Conservation (phyloP, 2,888 invertebrate genomes). For the Rutpela maculata region DNA sequence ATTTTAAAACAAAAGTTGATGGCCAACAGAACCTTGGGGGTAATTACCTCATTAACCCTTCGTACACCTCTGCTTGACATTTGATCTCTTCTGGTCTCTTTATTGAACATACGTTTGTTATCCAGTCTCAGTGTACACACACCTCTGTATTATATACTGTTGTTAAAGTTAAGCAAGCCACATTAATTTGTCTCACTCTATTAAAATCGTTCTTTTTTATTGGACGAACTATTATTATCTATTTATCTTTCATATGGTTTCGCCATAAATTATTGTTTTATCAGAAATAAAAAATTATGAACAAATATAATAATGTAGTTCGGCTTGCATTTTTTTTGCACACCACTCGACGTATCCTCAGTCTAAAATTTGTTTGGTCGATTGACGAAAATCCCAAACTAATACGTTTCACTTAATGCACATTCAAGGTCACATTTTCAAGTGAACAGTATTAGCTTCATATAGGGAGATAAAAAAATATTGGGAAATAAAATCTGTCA, state of each 20-base stretch:
- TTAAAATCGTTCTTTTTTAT: background rate
- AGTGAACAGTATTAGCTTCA: background rate
- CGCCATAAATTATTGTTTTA: conserved; percentile 27
- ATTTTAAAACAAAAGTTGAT: no score
- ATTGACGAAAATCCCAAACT: conserved; percentile 9
- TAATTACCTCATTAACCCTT: no score
- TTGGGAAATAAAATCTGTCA: background rate
- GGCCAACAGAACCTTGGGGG: no score
- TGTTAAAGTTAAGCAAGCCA: no score
- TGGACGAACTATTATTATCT: conserved; percentile 24
- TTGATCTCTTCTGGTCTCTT: no score
- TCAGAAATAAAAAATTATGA: conserved; percentile 25
- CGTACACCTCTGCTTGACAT: no score
- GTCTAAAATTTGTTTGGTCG: background rate
- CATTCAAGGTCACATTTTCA: background rate
- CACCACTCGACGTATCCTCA: conserved; percentile 19
- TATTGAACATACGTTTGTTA: no score
- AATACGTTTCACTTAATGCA: background rate
- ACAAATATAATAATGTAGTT: conserved; percentile 22
- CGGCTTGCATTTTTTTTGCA: conserved; percentile 37
- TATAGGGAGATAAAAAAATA: background rate
- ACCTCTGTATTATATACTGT: no score
- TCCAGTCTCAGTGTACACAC: no score
- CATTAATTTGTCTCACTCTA: conserved; percentile 6
- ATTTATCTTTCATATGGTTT: conserved; percentile 33